These are phyloP conservation scores for Holocentrus rufus DNA, from an alignment of 2,797 vertebrate genomes.

Conservation along the genomic window DNA sequence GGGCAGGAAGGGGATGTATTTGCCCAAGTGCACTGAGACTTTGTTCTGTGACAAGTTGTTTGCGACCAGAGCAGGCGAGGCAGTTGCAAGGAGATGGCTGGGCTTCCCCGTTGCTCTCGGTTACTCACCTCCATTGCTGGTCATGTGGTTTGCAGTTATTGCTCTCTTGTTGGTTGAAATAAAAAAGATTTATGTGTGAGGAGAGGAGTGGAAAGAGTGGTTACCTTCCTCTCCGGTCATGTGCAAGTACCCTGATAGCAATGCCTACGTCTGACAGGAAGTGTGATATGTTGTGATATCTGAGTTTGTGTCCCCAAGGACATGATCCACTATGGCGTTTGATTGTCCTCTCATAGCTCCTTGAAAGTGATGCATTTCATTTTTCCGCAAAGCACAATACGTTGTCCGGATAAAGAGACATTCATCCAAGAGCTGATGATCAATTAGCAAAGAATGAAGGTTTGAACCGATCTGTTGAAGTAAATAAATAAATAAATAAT, in stretches of 20 bases:
- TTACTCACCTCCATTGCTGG: constrained; percentile 34
- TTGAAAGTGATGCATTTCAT: neutral
- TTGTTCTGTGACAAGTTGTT: neutral
- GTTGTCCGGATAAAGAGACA: neutral
- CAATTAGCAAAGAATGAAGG: neutral
- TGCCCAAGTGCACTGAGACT: neutral
- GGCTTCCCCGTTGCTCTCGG: neutral
- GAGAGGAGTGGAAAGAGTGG: neutral
- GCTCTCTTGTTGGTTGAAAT: constrained; percentile 13
- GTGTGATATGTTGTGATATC: too few relatives aligned
- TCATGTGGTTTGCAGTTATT: constrained; percentile 35
- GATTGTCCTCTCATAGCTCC: too few relatives aligned
- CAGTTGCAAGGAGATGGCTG: neutral
- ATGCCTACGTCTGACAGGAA: neutral
- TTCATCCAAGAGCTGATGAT: neutral
- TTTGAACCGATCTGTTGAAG: too few relatives aligned
- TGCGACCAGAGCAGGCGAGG: neutral
- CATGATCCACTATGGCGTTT: too few relatives aligned
- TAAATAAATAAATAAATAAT: too few relatives aligned
- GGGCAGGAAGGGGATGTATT: neutral
- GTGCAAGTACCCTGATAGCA: neutral
- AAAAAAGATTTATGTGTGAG: constrained; percentile 4
- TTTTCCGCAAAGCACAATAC: neutral
- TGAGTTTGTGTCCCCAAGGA: too few relatives aligned
- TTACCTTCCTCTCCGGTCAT: neutral